These are phyloP conservation scores for Tragelaphus buxtoni DNA, from an alignment of 2,113 vertebrate species.

Conservation along the genomic window DNA sequence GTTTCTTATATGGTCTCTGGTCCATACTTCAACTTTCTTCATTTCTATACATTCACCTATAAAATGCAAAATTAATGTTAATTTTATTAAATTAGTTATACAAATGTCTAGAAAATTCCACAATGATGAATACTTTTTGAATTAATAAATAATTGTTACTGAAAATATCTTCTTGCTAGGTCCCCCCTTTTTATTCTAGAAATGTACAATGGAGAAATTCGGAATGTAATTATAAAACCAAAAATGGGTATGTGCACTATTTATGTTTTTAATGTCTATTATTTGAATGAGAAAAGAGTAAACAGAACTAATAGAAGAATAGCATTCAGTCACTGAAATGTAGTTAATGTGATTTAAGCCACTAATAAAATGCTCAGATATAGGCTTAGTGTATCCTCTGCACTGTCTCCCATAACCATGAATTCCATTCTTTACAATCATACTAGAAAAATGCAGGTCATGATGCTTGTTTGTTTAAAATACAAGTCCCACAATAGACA, in stretches of 20 bases:
- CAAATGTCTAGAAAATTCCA: background rate
- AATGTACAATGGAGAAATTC: background rate
- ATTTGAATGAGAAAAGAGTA: background rate
- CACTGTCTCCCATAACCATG: background rate
- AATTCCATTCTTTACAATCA: background rate
- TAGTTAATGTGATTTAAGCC: background rate
- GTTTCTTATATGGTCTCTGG: background rate
- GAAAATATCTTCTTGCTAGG: background rate
- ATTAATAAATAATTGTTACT: background rate
- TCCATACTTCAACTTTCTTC: background rate
- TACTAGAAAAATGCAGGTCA: background rate
- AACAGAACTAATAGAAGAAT: background rate
- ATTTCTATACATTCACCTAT: background rate
- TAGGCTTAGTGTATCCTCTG: background rate
- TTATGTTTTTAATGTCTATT: background rate
- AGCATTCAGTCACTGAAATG: background rate
- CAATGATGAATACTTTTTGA: background rate
- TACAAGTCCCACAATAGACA: background rate
- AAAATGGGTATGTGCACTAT: background rate
- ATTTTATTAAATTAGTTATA: background rate
- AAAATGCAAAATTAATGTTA: background rate
- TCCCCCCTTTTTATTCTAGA: background rate
- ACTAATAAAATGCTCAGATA: background rate
- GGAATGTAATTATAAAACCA: background rate
- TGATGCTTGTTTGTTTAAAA: background rate